Percentiles rank a stretch among this genome's conserved stretches.
Evolutionary conservation across 2,113 vertebrate genomes (phyloP).

Genomic region (Sorex araneus): DNA sequence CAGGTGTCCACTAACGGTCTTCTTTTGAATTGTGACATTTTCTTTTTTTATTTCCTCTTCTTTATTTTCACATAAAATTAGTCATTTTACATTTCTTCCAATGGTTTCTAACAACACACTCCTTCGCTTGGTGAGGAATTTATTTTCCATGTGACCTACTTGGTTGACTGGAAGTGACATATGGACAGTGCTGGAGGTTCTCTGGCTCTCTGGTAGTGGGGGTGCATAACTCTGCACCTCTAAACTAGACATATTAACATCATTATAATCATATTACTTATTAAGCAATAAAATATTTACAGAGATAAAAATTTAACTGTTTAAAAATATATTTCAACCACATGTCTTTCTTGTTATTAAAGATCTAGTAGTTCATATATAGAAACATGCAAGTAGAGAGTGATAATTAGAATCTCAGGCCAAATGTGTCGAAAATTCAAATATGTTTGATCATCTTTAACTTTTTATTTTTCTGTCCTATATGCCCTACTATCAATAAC

Average conservation of each 20-base stretch:
- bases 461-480: neutral
- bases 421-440: neutral
- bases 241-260: no score
- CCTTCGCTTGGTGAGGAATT: neutral
- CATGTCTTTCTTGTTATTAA: neutral
- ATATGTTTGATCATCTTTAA: neutral
- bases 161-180: no score
- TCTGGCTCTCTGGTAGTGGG: no score
- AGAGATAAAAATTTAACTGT: no score
- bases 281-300: no score
- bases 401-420: conserved; percentile 24
- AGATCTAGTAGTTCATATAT: conserved; percentile 34
- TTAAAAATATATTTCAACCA: neutral
- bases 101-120: conserved; percentile 2
- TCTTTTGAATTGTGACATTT: conserved; percentile 52
- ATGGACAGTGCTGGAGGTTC: no score
- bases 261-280: no score
- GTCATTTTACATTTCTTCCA: conserved; percentile 60
- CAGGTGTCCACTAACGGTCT: no score
- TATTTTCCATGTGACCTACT: conserved; percentile 36
- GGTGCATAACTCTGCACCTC: no score
- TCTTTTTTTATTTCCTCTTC: neutral
- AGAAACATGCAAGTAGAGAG: neutral
- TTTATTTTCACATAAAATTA: conserved; percentile 66
- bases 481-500: neutral